These are phyloP conservation scores for Tenebrosternarchus preto DNA, from an alignment of 2,113 vertebrate species.

Conservation along the genomic window DNA sequence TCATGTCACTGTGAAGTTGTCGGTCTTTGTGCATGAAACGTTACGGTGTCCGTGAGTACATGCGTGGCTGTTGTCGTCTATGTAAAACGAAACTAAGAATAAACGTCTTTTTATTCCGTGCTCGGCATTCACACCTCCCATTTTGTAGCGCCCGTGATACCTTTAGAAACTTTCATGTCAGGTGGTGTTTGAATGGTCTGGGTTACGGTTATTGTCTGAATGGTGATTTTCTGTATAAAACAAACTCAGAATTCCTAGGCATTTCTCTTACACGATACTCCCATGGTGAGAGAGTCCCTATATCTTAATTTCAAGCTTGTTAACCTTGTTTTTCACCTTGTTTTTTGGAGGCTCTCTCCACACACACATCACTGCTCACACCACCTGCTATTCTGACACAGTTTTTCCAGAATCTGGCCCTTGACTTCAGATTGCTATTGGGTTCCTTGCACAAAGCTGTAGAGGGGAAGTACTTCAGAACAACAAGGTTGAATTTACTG, in stretches of 20 bases:
- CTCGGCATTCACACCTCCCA: too few species aligned
- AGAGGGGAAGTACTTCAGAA: neutral
- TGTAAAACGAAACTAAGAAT: too few species aligned
- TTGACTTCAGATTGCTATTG: constrained; percentile 30
- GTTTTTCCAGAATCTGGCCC: constrained; percentile 12
- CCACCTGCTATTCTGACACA: neutral
- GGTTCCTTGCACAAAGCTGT: neutral
- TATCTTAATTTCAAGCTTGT: constrained; percentile 41
- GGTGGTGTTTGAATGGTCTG: constrained; percentile 28
- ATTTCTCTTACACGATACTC: neutral
- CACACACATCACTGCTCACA: neutral
- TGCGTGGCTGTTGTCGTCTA: too few species aligned
- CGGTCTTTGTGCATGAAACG: too few species aligned
- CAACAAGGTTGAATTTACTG: constrained; percentile 32
- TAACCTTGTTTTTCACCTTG: constrained; percentile 34
- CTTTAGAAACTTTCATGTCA: constrained; percentile 11
- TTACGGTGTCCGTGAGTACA: too few species aligned
- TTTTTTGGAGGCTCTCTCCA: neutral
- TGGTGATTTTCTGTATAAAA: neutral
- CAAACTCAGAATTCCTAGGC: too few species aligned
- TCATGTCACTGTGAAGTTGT: too few species aligned
- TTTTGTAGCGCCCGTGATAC: too few species aligned
- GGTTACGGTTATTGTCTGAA: too few species aligned
- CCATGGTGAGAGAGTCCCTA: neutral
- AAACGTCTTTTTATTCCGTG: too few species aligned